Evolutionary conservation across 2,113 vertebrate species (phyloP), one percentile per base, ranked within the genome.

Genomic region (Centrocercus urophasianus): DNA sequence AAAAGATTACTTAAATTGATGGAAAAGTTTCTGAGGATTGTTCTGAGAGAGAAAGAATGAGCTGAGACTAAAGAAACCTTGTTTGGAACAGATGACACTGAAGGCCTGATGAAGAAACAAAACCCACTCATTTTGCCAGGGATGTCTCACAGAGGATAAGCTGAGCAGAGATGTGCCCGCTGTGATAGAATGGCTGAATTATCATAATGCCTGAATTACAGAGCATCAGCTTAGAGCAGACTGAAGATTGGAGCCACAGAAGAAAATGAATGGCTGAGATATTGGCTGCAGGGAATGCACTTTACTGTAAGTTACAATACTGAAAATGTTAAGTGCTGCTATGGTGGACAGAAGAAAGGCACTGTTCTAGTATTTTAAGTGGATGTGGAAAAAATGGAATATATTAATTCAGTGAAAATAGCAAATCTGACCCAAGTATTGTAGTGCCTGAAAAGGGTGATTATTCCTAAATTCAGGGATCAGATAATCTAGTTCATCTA

Each of bases 321-420:
- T 69, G 47, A 61, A 54, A 76, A 91, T 72, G 17, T 59, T 27
- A 25, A 65, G 30, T 16, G 34, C 18, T 88, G 18, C 38, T 50
- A 20, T 2, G 7, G 38, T 75, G 17, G 74, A 64, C 19, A 11
- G 47, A 38, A 13, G 32, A 54, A 92, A 74, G 50, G 22, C 30
- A 54, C 4, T 32, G 50, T 48, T 27, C 22, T 54, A 27, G 4
- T 27, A 54, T 45, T 19, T 74, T 36, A 74, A 83, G 22, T 28
- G 24, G 10, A n/a, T 0, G 0, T 65, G 57, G 15, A 14, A 80
- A 73, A 65, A 7, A 25, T 4, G 3, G 13, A 90, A 48, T 18
- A 11, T 9, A 9, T 60, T 59, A 90, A 34, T 40, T 6, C 30
- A 77, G 4, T 21, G n/a, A 85, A 88, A 90, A 90, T 13, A 8